A percentile compares a stretch with the other conserved stretches of the same genome.
These are phyloP conservation scores for Monochamus saltuarius DNA, from an alignment of 1,140 invertebrate genomes.

Conservation along the genomic window DNA sequence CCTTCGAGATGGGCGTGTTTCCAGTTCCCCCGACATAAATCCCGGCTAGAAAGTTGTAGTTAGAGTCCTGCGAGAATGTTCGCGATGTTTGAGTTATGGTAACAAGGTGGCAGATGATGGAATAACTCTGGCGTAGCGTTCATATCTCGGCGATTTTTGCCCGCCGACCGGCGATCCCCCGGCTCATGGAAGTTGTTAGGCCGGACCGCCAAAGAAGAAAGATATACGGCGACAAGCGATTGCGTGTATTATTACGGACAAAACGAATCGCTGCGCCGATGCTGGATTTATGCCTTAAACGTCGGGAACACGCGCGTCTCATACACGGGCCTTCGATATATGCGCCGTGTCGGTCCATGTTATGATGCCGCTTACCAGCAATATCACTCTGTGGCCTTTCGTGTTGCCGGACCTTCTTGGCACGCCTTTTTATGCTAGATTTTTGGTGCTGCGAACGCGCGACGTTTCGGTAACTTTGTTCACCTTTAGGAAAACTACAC, in stretches of 20 bases:
- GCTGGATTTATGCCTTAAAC: constrained; percentile 16
- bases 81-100: constrained; percentile 17
- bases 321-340: no score
- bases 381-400: no score
- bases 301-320: constrained; percentile 13
- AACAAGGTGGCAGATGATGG: constrained; percentile 21
- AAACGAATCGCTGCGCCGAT: constrained; percentile 23
- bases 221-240: constrained; percentile 35
- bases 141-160: constrained; percentile 15
- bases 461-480: no score
- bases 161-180: constrained; percentile 4
- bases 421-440: no score
- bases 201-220: constrained; percentile 38
- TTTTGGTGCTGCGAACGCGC: no score
- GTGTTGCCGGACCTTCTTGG: no score
- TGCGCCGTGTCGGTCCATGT: no score
- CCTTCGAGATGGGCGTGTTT: no score
- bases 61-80: constrained; percentile 3
- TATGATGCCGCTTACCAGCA: no score
- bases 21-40: no score
- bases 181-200: constrained; percentile 37
- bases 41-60: no score
- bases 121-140: constrained; percentile 10
- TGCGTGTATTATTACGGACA: constrained; percentile 30
- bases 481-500: no score